phyloP scores from a whole-genome alignment of 2,888 invertebrate species.

The Mechanitis mazaeus region DNA sequence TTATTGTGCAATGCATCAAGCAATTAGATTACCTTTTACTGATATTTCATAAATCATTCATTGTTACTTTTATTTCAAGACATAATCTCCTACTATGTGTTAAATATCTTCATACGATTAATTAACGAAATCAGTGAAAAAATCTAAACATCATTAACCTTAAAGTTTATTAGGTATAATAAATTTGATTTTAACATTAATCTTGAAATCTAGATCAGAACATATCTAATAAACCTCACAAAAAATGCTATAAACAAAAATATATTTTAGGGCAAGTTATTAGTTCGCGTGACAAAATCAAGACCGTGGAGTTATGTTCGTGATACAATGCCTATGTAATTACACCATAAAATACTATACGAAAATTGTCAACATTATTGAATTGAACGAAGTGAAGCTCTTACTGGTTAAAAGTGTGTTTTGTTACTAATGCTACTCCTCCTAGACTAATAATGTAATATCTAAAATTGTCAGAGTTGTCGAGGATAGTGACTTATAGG shows the following conservation, averaged over 20 bases:
- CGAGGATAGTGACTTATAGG: no score
- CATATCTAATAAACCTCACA: background rate
- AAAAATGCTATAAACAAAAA: conserved; percentile 9
- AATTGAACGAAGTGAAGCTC: conserved; percentile 4
- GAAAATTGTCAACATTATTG: conserved; percentile 7
- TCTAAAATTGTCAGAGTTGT: no score
- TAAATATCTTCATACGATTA: conserved; percentile 9
- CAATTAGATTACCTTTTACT: conserved; percentile 62
- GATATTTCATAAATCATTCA: conserved; percentile 61
- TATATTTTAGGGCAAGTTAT: conserved; percentile 12
- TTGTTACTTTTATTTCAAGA: conserved; percentile 68
- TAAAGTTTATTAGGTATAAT: background rate
- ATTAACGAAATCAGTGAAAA: conserved; percentile 9
- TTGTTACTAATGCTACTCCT: no score
- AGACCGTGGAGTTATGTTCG: conserved; percentile 20
- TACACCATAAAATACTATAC: conserved; percentile 19
- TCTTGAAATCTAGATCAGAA: no score
- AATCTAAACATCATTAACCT: background rate
- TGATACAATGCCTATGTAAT: conserved; percentile 29
- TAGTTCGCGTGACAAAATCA: conserved; percentile 23
- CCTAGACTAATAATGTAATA: no score
- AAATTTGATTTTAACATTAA: background rate
- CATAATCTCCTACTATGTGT: conserved; percentile 38
- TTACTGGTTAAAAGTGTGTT: no score
- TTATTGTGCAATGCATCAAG: conserved; percentile 60